Evolutionary conservation across 2,888 invertebrate genomes (phyloP), one percentile per base, ranked within the genome.

Genomic region (Seladonia tumulorum): DNA sequence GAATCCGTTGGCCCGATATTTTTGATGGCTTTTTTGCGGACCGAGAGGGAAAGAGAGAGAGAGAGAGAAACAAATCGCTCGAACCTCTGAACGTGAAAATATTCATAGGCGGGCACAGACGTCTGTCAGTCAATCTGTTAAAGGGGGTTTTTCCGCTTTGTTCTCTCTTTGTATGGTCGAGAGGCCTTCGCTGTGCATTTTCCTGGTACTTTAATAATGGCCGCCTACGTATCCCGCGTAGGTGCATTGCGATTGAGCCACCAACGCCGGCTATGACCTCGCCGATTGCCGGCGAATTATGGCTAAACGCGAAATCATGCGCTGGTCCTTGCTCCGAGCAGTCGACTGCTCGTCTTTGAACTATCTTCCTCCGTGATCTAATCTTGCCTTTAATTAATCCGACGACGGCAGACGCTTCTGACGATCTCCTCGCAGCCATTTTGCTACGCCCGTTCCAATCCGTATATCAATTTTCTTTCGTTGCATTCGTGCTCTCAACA

Each of bases 261-360:
- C 79, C 71, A 14, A 14, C 4, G 76, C 73, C 47, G 47, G 77
- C 66, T n/a, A 74, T 66, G 85, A 82, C 81, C 89, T 89, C 86
- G 79, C 70, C 73, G 72, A 66, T 72, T 68, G 63, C 42, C 80
- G 74, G 60, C 49, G 71, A 80, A 89, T 89, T 83, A 88, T 76
- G 80, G 78, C 73, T 89, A 81, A 85, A 76, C 77, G 76, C 81
- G 86, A 81, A 87, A 89, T 89, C 68, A 82, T 85, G 66, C 45
- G 63, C 75, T 25, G 63, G 76, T 80, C 18, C 7, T 25, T 39
- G 53, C 22, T 35, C 66, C 63, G 29, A 57, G 22, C 63, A 29
- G 47, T 42, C 14, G 25, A 42, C 71, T 45, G 18, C n/a, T 42
- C 5, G n/a, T n/a, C 70, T 42, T 42, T 39, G 42, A 22, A 42